phyloP scores from a whole-genome alignment of 92 coral and sea anemone species.

The Blastomussa wellsi region DNA sequence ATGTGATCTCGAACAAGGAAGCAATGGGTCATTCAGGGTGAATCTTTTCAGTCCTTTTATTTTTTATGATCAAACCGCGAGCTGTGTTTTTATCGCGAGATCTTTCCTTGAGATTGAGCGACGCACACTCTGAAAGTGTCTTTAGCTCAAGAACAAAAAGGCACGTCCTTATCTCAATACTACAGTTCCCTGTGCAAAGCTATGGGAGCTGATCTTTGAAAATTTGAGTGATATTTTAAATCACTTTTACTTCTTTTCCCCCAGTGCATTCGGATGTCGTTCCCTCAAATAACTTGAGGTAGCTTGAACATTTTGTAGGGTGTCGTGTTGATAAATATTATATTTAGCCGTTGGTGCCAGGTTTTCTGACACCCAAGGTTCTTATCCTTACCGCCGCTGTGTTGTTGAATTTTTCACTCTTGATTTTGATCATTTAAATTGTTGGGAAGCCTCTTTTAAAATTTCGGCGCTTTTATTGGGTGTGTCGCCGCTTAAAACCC shows the following conservation, averaged over 20 bases:
- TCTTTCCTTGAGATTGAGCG: slow-evolving; percentile 30
- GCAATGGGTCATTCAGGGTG: neutral
- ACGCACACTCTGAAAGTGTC: slow-evolving; percentile 13
- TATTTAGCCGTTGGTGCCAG: slow-evolving; percentile 16
- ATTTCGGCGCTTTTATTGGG: neutral
- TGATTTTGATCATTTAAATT: slow-evolving; percentile 3
- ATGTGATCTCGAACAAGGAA: neutral
- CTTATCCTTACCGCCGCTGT: neutral
- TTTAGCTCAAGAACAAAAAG: slow-evolving; percentile 1
- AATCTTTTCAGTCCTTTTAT: slow-evolving; percentile 25
- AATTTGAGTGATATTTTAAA: neutral
- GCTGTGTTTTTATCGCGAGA: slow-evolving; percentile 28
- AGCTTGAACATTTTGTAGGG: neutral
- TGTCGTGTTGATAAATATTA: neutral
- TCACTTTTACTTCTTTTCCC: neutral
- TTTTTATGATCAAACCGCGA: slow-evolving; percentile 50
- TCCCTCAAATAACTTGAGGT: neutral
- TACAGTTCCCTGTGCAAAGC: slow-evolving; percentile 9
- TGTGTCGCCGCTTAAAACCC: slow-evolving; percentile 9
- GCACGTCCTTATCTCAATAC: slow-evolving; percentile 14
- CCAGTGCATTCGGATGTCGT: neutral
- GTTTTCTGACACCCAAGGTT: neutral
- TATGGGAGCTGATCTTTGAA: neutral
- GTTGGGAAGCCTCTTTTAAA: neutral
- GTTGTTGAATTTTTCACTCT: neutral